Base-by-base conservation (phyloP, 2,797 vertebrate genomes). In the Xiphorhynchus erythropygius region DNA sequence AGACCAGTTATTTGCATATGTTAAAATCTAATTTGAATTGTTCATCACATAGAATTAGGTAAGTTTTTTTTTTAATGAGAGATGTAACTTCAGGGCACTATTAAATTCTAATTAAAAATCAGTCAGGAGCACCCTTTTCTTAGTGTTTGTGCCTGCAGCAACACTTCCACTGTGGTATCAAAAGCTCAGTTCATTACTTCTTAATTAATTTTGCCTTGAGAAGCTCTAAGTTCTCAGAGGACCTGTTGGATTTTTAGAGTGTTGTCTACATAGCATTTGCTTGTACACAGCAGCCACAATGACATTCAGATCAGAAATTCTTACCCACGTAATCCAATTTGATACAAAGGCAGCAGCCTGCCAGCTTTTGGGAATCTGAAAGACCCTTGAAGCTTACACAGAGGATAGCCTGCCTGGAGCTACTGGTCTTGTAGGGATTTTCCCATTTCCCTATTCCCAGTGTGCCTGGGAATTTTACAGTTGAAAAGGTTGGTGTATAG, bases 31-130 rank as follows among this genome's bases (percentile, higher is more conserved):
- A 92, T 95, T 96, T 87, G 53, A 90, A 65, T 94, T 94, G 85
- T 92, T 96, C 89, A 85, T 94, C 70, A 52, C 71, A 69, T 16
- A 62, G 60, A 81, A 87, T 68, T 64, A 91, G 70, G 91, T 69
- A 93, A 60, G 42, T 64, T 52, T 78, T 53, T n/a, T 94, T 91
- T 91, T 82, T 65, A 86, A 94, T 93, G 76, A 91, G 70, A 91
- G 87, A 74, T 87, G 41, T 93, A 84, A 86, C 96, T 95, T 94
- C 77, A 73, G 93, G 95, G 95, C 91, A 91, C 87, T 96, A 96
- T 97, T 95, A 93, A 91, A 95, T 87, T 95, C 95, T 96, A 97
- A 96, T 97, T 97, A 97, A 97, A 95, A 97, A 94, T 89, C 92
- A 94, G 88, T 94, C 87, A 84, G 77, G 96, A 88, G 8, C 89